Evolutionary conservation across 2,888 invertebrate genomes (phyloP).

Genomic region (Drosophila anomelani): DNA sequence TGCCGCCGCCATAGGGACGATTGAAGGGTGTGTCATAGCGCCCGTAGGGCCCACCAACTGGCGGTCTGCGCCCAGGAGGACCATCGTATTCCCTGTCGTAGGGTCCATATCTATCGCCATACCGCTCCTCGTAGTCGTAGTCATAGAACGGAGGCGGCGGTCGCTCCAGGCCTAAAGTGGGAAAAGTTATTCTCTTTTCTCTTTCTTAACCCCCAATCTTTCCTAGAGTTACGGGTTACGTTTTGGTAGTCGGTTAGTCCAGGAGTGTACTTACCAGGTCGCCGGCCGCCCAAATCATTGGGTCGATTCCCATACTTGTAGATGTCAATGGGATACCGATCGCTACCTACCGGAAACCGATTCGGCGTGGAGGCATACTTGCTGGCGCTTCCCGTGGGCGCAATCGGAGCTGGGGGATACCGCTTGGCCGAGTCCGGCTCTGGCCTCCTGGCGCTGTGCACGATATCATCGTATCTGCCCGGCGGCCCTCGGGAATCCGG

Average conservation of each 20-base stretch:
- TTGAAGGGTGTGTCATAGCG: constrained; percentile 83
- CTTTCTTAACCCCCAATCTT: not conserved
- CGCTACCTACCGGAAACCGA: constrained; percentile 86
- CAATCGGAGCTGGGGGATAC: constrained; percentile 85
- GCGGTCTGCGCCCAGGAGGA: constrained; percentile 75
- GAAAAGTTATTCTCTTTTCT: constrained; percentile 13
- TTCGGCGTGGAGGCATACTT: constrained; percentile 86
- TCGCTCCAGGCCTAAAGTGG: constrained; percentile 79
- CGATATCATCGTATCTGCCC: constrained; percentile 81
- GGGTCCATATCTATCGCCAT: constrained; percentile 75
- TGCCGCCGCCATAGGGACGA: constrained; percentile 75
- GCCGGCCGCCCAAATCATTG: constrained; percentile 83
- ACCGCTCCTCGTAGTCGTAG: constrained; percentile 83
- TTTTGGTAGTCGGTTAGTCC: constrained; percentile 69
- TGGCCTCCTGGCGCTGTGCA: constrained; percentile 81
- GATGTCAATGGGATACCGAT: constrained; percentile 85
- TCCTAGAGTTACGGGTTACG: constrained; percentile 41
- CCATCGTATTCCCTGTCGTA: constrained; percentile 83
- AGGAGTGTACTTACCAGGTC: constrained; percentile 80
- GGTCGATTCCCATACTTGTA: constrained; percentile 86
- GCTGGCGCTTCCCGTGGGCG: constrained; percentile 84
- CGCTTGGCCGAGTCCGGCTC: constrained; percentile 86
- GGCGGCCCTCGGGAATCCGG: constrained; percentile 70
- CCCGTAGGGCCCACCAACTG: constrained; percentile 73
- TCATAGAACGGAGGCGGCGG: constrained; percentile 83